Percentiles rank a stretch among this genome's conserved stretches.
phyloP scores from a whole-genome alignment of 2,888 invertebrate genomes.

The Megastigmus dorsalis region DNA sequence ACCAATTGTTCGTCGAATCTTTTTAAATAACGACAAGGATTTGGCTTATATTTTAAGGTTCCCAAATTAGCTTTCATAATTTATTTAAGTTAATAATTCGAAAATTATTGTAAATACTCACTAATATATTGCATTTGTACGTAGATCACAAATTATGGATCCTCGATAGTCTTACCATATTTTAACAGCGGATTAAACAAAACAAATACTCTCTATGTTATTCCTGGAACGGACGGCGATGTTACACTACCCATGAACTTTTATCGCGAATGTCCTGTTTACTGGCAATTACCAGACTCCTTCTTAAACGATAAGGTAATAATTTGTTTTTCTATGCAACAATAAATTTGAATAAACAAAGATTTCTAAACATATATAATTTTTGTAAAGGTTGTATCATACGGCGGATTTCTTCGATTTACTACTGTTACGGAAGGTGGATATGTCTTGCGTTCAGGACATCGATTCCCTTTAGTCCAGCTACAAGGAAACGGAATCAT shows the following conservation, averaged over 20 bases:
- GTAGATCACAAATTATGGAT: constrained; percentile 67
- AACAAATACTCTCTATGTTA: constrained; percentile 79
- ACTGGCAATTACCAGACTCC: constrained; percentile 87
- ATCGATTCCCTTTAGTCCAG: constrained; percentile 86
- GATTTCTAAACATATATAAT: background rate
- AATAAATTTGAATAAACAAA: background rate
- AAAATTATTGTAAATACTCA: too few species aligned
- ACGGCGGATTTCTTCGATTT: constrained; percentile 92
- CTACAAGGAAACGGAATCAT: constrained; percentile 87
- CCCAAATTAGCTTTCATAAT: too few species aligned
- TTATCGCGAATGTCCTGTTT: constrained; percentile 82
- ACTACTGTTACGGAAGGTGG: constrained; percentile 80
- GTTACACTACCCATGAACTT: constrained; percentile 76
- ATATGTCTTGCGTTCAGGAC: constrained; percentile 77
- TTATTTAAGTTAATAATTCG: too few species aligned
- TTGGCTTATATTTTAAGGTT: too few species aligned
- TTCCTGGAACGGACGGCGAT: constrained; percentile 79
- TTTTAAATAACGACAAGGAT: too few species aligned
- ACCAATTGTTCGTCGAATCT: too few species aligned
- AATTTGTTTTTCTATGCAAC: background rate
- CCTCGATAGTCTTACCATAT: constrained; percentile 61
- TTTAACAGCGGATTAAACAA: constrained; percentile 75
- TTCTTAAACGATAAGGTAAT: constrained; percentile 88
- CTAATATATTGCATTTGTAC: background rate
- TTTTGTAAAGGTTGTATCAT: constrained; percentile 83